Evolutionary conservation across 2,113 vertebrate genomes (phyloP).

Genomic region (Ochotona curzoniae): DNA sequence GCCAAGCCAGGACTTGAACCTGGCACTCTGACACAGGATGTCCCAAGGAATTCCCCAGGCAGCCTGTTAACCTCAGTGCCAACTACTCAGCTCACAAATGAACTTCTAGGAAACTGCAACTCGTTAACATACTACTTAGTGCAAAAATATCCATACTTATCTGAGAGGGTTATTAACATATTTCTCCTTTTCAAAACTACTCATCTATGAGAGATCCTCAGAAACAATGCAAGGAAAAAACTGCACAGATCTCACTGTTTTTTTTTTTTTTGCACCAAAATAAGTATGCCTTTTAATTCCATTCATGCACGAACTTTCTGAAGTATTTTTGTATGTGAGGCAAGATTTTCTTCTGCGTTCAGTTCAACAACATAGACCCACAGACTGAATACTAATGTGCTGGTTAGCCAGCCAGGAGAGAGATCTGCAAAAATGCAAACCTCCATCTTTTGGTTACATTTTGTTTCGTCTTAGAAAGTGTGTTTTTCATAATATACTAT

Average conservation of each 20-base stretch:
- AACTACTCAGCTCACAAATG: neutral
- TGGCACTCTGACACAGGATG: too few relatives aligned
- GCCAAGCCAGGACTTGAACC: too few relatives aligned
- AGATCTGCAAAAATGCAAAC: constrained; percentile 17
- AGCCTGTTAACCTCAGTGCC: too few relatives aligned
- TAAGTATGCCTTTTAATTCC: too few relatives aligned
- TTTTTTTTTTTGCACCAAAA: too few relatives aligned
- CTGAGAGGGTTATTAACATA: neutral
- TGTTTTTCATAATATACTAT: neutral
- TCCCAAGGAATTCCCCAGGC: too few relatives aligned
- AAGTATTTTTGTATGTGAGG: neutral
- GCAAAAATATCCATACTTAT: neutral
- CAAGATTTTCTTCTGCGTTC: constrained; percentile 33
- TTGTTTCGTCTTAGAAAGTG: constrained; percentile 18
- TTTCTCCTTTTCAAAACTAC: neutral
- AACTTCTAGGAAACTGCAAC: neutral
- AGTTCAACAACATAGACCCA: neutral
- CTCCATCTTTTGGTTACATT: neutral
- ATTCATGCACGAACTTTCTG: too few relatives aligned
- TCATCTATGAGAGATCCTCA: neutral
- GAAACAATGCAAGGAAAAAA: too few relatives aligned
- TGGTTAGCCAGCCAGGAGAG: neutral
- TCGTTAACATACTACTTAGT: neutral
- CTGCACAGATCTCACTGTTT: too few relatives aligned
- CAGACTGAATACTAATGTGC: neutral